A percentile compares a stretch with the other conserved stretches of the same genome.
Conservation (phyloP, 2,797 vertebrate species). For the Protosalanx chinensis region DNA sequence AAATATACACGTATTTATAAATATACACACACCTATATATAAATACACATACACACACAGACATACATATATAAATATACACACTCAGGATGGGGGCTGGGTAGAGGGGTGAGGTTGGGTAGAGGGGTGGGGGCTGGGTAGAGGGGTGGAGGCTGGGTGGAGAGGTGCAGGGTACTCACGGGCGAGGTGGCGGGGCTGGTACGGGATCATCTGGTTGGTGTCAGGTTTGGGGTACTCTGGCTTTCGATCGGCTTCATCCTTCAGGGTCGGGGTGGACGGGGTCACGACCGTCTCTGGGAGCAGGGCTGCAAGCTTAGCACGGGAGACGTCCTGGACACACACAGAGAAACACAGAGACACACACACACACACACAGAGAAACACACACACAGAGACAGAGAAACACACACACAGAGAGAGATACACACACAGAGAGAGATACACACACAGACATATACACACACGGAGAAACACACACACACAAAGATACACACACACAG, state of each 20-base stretch:
- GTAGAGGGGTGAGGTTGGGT: background rate
- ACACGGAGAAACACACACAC: background rate
- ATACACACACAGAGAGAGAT: slow-evolving; percentile 16
- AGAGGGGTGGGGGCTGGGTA: background rate
- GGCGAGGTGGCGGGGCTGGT: slow-evolving; percentile 95
- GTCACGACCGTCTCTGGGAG: slow-evolving; percentile 92
- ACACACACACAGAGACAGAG: background rate
- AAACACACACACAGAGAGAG: too few relatives aligned
- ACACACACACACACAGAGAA: background rate
- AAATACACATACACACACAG: background rate
- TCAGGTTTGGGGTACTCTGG: slow-evolving; percentile 98
- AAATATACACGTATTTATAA: too few relatives aligned
- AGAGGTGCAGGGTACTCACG: slow-evolving; percentile 71
- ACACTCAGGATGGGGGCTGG: background rate
- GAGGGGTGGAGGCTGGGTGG: too few relatives aligned
- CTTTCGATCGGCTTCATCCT: slow-evolving; percentile 95
- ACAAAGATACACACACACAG: background rate
- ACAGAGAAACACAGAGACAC: slow-evolving; percentile 3
- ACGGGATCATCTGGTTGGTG: slow-evolving; percentile 98
- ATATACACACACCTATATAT: background rate
- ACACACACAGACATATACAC: slow-evolving; percentile 5
- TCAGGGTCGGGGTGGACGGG: slow-evolving; percentile 85
- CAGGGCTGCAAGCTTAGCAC: slow-evolving; percentile 88
- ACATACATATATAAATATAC: too few relatives aligned
- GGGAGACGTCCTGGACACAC: slow-evolving; percentile 87